A percentile compares a stretch with the other conserved stretches of the same genome.
Evolutionary conservation across 2,797 vertebrate genomes (phyloP).

Genomic region (Aulostomus chinensis): DNA sequence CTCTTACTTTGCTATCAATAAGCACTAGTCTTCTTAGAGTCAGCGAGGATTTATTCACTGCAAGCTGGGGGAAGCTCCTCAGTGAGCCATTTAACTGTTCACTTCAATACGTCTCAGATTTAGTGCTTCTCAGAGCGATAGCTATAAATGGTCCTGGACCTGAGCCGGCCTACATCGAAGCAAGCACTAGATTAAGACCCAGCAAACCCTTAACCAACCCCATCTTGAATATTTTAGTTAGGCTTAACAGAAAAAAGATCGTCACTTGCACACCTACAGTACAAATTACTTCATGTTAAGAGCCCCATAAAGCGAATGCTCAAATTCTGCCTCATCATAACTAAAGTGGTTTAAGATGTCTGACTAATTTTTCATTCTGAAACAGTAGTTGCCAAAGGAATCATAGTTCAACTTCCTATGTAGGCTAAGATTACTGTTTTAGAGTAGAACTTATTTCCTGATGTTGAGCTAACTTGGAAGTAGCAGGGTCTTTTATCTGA

Average conservation of each 20-base stretch:
- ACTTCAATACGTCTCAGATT: constrained; percentile 45
- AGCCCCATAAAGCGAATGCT: no score
- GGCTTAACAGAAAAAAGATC: constrained; percentile 10
- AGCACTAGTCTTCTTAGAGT: constrained; percentile 12
- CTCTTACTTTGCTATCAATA: constrained; percentile 21
- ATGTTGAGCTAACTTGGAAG: no score
- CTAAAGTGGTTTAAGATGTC: no score
- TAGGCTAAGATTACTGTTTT: no score
- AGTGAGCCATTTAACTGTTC: constrained; percentile 43
- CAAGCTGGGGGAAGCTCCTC: constrained; percentile 28
- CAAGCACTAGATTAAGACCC: constrained; percentile 34
- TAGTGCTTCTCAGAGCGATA: constrained; percentile 34
- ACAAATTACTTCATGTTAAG: no score
- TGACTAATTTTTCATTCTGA: no score
- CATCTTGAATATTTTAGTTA: neutral
- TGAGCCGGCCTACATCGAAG: constrained; percentile 27
- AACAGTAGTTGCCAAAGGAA: no score
- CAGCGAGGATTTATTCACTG: constrained; percentile 44
- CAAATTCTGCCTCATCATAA: no score
- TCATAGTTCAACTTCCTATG: no score
- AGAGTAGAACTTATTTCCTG: no score
- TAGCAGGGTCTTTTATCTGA: no score
- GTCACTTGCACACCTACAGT: no score
- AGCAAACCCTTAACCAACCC: constrained; percentile 7
- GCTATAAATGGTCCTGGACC: constrained; percentile 36